Conservation (phyloP, 2,113 vertebrate genomes). For the Lanius collurio region DNA sequence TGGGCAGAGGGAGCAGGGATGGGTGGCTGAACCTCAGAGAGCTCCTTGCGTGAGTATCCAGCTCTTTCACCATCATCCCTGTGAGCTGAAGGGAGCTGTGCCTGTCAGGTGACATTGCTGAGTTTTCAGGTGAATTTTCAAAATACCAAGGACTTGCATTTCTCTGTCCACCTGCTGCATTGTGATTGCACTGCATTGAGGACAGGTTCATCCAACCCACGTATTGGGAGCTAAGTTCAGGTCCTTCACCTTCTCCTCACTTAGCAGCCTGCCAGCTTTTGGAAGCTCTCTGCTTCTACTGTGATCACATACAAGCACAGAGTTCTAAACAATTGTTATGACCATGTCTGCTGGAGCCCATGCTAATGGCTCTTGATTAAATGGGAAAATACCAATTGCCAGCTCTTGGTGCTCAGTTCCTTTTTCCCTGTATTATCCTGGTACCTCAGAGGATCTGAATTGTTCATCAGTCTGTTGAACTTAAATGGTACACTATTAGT, state of each 20-base stretch:
- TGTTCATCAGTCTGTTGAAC: not conserved
- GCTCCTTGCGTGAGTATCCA: slow-evolving; percentile 59
- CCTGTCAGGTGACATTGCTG: not conserved
- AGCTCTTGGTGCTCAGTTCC: not conserved
- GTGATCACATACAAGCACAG: not conserved
- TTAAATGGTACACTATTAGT: not conserved
- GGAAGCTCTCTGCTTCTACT: not conserved
- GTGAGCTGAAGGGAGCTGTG: not conserved
- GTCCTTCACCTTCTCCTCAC: not conserved
- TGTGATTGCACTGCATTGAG: not conserved
- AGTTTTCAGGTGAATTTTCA: not conserved
- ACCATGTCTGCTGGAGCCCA: not conserved
- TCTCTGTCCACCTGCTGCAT: not conserved
- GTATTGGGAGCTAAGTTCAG: not conserved
- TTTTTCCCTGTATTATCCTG: not conserved
- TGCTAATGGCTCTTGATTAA: not conserved
- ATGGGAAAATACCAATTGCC: not conserved
- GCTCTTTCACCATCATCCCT: not conserved
- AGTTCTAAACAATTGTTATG: not conserved
- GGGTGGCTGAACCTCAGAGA: slow-evolving; percentile 76
- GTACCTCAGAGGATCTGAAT: not conserved
- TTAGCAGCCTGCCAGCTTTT: not conserved
- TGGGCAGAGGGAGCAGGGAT: slow-evolving; percentile 57
- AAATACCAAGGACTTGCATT: not conserved
- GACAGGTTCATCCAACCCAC: fast-evolving